These are phyloP conservation scores for Enteromius radiatus DNA, from an alignment of 2,797 vertebrate genomes.

Conservation along the genomic window DNA sequence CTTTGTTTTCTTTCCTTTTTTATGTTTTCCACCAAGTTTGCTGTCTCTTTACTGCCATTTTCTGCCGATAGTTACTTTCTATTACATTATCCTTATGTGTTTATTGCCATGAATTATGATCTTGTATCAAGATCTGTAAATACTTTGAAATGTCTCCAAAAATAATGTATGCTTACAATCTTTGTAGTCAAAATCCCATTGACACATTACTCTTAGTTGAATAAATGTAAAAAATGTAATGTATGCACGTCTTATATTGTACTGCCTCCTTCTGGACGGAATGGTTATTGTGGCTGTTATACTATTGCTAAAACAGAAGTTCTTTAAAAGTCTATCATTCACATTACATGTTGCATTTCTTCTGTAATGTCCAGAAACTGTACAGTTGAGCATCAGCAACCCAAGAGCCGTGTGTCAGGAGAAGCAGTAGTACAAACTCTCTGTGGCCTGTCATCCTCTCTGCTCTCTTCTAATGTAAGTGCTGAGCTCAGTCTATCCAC, in stretches of 20 bases:
- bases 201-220: constrained; percentile 1
- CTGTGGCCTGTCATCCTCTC: constrained; percentile 66
- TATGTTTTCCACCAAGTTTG: background rate
- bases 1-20: background rate
- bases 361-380: constrained; percentile 53
- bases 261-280: constrained; percentile 35
- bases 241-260: background rate
- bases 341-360: background rate
- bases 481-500: background rate
- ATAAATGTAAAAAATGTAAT: background rate
- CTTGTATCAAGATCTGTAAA: background rate
- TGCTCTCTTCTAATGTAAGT: constrained; percentile 72
- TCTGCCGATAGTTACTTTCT: background rate
- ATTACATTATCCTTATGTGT: background rate
- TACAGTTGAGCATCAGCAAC: constrained; percentile 60
- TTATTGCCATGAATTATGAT: constrained; percentile 5
- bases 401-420: constrained; percentile 47
- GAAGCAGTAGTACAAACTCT: constrained; percentile 47
- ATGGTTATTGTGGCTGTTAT: constrained; percentile 10
- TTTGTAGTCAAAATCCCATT: background rate
- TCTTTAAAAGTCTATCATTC: background rate
- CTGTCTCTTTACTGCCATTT: background rate
- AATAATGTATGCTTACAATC: background rate
- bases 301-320: background rate
- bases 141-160: background rate